Base-by-base conservation (phyloP, 2,797 vertebrate species). In the Tamandua tetradactyla region DNA sequence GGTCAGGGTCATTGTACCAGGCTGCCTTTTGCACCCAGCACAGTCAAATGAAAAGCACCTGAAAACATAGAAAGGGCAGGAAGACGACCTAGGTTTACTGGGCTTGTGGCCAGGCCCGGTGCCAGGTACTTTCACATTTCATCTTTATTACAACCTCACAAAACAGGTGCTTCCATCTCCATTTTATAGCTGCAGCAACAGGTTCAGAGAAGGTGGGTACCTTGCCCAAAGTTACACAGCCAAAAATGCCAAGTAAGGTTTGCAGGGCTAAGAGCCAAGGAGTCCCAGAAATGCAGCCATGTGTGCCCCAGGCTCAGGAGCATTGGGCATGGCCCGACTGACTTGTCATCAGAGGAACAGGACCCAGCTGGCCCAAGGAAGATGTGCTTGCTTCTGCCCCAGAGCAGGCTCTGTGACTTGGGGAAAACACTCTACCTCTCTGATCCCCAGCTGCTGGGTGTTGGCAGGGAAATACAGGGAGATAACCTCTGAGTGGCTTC, bases 121-220 rank as follows among this genome's bases (percentile, higher is more conserved):
- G 61, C n/a, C 44, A 49, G 32, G 42, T 72, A 1, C 82, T 71
- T 87, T 44, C 42, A 44, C 35, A 2, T 66, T 62, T 75, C 2
- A 96, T 71, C 89, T 85, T 87, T 13, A 83, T 66, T 74, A 80
- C 25, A 92, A 72, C 20, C 40, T n/a, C 35, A 82, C 17, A 15
- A 78, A 55, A 71, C 5, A 91, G 22, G 57, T 42, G 20, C 22
- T 37, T 81, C 15, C 1, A 1, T 40, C 81, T 75, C 37, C 18
- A 17, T 44, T 78, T 79, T n/a, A 68, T 11, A 89, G 84, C 82
- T 76, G 27, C 62, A 69, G 44, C 68, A 89, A 75, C 52, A 30
- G 27, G 35, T 66, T 89, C 94, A 95, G 96, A 95, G 82, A 95
- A 93, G 95, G 84, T 47, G 83, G 52, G 32, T 55, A 75, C 85